Percentiles rank a stretch among this genome's conserved stretches.
Evolutionary conservation across 2,113 vertebrate genomes (phyloP).

Genomic region (Panurus biarmicus): DNA sequence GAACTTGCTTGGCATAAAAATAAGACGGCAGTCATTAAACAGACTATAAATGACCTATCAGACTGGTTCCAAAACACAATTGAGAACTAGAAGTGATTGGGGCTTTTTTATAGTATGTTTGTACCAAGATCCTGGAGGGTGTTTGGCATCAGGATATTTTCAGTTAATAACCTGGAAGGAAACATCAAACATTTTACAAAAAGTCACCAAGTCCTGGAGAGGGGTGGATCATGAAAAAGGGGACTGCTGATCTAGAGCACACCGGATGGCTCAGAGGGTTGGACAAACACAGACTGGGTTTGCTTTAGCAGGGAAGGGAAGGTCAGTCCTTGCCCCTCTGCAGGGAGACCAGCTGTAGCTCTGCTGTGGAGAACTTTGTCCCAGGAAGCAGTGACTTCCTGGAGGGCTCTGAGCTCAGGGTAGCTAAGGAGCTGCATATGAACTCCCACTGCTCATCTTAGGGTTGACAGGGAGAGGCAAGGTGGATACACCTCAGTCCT

Average conservation of each 20-base stretch:
- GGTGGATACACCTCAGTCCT: background rate
- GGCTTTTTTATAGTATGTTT: background rate
- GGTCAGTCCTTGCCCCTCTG: background rate
- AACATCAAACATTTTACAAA: background rate
- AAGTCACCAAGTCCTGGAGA: background rate
- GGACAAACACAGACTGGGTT: background rate
- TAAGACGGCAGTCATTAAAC: background rate
- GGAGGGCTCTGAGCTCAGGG: background rate
- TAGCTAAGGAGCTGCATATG: background rate
- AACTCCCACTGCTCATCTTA: background rate
- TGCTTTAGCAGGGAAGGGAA: background rate
- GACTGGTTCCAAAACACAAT: background rate
- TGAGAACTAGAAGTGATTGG: background rate
- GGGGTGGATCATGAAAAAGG: background rate
- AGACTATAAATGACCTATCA: background rate
- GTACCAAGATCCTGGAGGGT: background rate
- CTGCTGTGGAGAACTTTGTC: background rate
- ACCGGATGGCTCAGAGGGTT: background rate
- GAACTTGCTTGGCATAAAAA: background rate
- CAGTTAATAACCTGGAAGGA: background rate
- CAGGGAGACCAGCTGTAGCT: background rate
- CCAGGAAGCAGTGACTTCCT: background rate
- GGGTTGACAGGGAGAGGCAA: accelerated
- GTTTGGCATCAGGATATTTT: background rate
- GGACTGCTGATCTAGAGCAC: background rate